Percentiles rank a stretch among this genome's conserved stretches.
phyloP scores from a whole-genome alignment of 2,113 vertebrate genomes.

The Rhabdomys dilectus region DNA sequence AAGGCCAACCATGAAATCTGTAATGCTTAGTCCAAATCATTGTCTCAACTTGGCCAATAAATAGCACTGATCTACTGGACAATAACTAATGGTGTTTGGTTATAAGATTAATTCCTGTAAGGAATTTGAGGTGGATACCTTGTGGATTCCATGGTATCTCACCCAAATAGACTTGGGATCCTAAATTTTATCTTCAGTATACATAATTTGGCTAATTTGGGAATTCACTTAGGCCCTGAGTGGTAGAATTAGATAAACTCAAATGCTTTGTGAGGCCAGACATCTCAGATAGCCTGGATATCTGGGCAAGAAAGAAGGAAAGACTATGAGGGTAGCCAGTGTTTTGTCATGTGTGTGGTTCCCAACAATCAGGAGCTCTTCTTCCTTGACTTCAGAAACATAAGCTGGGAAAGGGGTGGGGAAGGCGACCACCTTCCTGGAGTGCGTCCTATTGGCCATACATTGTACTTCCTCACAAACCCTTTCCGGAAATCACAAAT shows the following conservation, averaged over 20 bases:
- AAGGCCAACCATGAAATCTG: not conserved
- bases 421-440: not conserved
- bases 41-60: too few species aligned
- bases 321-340: rapidly evolving
- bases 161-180: not conserved
- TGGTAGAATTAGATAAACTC: not conserved
- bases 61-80: not conserved
- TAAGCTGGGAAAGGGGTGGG: not conserved
- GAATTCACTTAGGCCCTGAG: not conserved
- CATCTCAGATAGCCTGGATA: not conserved
- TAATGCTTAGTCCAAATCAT: not conserved
- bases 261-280: not conserved
- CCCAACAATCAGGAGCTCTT: not conserved
- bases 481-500: too few species aligned
- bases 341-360: rapidly evolving
- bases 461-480: not conserved
- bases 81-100: too few species aligned
- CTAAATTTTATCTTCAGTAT: not conserved
- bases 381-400: not conserved
- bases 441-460: not conserved
- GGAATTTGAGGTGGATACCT: rapidly evolving
- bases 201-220: not conserved
- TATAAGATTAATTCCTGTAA: not conserved
- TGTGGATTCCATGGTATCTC: not conserved
- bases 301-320: rapidly evolving